phyloP scores from a whole-genome alignment of 2,888 invertebrate genomes.

The Scrobipalpa costella region DNA sequence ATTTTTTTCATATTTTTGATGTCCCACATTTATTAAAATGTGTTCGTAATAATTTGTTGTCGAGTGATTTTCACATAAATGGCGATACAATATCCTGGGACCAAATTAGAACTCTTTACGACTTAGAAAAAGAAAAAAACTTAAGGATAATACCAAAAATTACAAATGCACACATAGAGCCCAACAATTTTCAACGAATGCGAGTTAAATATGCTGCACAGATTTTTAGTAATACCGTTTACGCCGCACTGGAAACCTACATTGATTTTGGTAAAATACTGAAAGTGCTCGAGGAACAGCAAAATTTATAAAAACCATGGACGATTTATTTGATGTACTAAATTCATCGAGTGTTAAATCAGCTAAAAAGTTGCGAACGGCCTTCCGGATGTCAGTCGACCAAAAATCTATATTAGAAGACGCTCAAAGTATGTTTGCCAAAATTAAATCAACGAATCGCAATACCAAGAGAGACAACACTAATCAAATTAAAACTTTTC shows the following conservation, averaged over 20 bases:
- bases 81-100: constrained; percentile 12
- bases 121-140: constrained; percentile 2
- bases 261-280: constrained; percentile 1
- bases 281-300: constrained; percentile 19
- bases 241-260: not conserved
- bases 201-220: constrained; percentile 12
- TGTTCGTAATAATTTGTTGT: not conserved
- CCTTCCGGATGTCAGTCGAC: not conserved
- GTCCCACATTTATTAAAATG: constrained; percentile 28
- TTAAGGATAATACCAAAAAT: constrained; percentile 12
- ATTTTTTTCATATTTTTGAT: constrained; percentile 28
- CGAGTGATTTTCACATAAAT: not conserved
- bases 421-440: constrained; percentile 7
- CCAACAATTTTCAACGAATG: constrained; percentile 14
- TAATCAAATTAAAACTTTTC: constrained; percentile 14
- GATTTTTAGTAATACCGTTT: constrained; percentile 18
- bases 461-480: not conserved
- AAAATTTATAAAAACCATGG: constrained; percentile 21
- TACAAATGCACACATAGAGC: constrained; percentile 14
- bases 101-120: constrained; percentile 3
- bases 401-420: constrained; percentile 16
- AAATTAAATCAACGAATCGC: not conserved
- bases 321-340: constrained; percentile 21
- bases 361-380: not conserved
- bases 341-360: constrained; percentile 10